These are phyloP conservation scores for Philonicus albiceps DNA, from an alignment of 2,888 invertebrate species.

Conservation along the genomic window DNA sequence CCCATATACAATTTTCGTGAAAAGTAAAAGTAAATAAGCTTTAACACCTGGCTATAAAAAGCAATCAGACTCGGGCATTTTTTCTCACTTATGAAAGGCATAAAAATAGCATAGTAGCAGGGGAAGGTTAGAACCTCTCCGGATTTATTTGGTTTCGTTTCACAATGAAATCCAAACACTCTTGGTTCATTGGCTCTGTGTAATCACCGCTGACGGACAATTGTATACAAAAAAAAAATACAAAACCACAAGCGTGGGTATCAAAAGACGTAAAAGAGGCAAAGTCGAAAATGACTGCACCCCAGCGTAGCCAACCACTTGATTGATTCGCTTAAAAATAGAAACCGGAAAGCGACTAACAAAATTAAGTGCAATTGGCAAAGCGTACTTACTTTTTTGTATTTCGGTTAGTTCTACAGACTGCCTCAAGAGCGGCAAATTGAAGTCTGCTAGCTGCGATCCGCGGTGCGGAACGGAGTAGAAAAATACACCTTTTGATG, in stretches of 20 bases:
- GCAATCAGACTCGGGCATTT: neutral
- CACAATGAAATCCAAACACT: neutral
- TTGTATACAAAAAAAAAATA: neutral
- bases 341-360: neutral
- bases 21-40: neutral
- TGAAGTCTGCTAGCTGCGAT: slow-evolving; percentile 78
- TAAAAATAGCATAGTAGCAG: neutral
- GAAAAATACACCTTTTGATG: slow-evolving; percentile 76
- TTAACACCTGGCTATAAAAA: neutral
- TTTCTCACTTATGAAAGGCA: neutral
- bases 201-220: neutral
- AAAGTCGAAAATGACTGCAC: neutral
- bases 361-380: neutral
- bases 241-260: neutral
- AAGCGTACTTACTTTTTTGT: slow-evolving; percentile 70
- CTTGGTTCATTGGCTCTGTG: neutral
- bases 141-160: neutral
- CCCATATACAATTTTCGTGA: neutral
- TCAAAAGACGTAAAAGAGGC: neutral
- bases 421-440: slow-evolving; percentile 76
- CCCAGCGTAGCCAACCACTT: neutral
- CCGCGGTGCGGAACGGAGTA: slow-evolving; percentile 89
- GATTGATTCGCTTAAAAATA: neutral
- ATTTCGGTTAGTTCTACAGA: slow-evolving; percentile 82
- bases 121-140: neutral